These are phyloP conservation scores for Genyomyrus donnyi DNA, from an alignment of 2,113 vertebrate genomes.

Conservation along the genomic window DNA sequence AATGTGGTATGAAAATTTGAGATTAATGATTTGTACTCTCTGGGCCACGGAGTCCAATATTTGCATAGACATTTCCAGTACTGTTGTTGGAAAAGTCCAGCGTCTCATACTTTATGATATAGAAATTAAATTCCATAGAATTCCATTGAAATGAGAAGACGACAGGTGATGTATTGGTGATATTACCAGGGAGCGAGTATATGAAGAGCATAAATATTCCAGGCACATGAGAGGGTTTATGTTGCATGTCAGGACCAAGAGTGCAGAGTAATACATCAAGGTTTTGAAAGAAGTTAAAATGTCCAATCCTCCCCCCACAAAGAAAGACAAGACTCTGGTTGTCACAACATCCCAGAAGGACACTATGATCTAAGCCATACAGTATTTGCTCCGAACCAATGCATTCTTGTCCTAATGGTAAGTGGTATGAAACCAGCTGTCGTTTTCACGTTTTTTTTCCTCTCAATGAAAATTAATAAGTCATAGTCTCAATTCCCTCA, in stretches of 20 bases:
- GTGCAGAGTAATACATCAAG: background rate
- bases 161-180: background rate
- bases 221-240: background rate
- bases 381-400: background rate
- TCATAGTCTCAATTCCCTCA: background rate
- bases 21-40: background rate
- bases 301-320: background rate
- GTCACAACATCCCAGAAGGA: background rate
- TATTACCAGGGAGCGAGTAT: background rate
- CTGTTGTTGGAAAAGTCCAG: background rate
- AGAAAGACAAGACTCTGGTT: background rate
- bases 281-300: background rate
- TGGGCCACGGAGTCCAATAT: background rate
- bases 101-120: background rate
- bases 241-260: background rate
- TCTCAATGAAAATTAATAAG: background rate
- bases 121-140: background rate
- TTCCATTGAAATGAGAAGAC: background rate
- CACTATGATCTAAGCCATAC: background rate
- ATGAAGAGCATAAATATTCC: background rate
- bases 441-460: background rate
- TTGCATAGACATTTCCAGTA: background rate
- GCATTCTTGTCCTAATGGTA: background rate
- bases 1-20: background rate
- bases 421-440: background rate